Percentiles rank a stretch among this genome's conserved stretches.
Conservation (phyloP, 2,113 vertebrate species). For the Neolamprologus ventralis region DNA sequence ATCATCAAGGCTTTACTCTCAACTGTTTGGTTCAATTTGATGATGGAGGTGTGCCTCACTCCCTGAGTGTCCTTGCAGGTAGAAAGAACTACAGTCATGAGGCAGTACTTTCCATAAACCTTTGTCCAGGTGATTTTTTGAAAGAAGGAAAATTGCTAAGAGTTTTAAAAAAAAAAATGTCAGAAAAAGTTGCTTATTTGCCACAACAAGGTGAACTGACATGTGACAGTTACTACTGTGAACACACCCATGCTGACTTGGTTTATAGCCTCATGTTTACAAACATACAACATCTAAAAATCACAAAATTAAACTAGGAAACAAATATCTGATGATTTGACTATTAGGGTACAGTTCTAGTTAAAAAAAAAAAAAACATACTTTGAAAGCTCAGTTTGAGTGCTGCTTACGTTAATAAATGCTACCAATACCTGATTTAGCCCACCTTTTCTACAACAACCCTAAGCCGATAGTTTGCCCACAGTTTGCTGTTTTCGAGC, state of each 20-base stretch:
- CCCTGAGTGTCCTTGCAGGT: neutral
- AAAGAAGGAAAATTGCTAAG: neutral
- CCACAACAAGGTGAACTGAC: neutral
- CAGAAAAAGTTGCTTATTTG: neutral
- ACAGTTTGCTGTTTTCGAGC: neutral
- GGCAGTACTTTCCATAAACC: neutral
- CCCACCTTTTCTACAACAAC: neutral
- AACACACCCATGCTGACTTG: neutral
- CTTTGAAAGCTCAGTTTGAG: neutral
- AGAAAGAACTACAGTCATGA: neutral
- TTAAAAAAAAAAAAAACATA: neutral
- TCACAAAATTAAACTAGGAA: neutral
- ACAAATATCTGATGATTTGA: neutral
- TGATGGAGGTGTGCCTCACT: neutral
- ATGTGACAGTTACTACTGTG: neutral
- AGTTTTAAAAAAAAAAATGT: neutral
- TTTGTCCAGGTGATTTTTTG: neutral
- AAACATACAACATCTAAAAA: neutral
- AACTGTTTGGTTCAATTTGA: neutral
- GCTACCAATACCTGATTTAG: neutral
- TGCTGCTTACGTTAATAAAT: neutral
- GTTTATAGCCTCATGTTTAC: neutral
- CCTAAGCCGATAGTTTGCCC: neutral
- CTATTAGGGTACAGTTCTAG: neutral
- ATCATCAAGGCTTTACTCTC: neutral